Percentiles rank a stretch among this genome's conserved stretches.
Evolutionary conservation across 2,797 vertebrate species (phyloP).

Genomic region (Coccyzus lansbergi): DNA sequence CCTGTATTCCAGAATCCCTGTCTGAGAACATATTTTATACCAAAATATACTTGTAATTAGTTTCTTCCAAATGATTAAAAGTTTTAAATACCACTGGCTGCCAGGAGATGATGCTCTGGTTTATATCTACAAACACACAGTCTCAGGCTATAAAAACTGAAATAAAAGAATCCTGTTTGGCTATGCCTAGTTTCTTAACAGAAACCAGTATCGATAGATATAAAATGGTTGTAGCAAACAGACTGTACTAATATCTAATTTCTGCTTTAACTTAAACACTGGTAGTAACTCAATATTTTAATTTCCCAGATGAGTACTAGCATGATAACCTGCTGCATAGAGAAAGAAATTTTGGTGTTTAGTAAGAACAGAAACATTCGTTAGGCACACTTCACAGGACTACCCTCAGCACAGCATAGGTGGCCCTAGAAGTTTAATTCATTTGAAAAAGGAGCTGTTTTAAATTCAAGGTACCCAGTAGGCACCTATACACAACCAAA

Average conservation of each 20-base stretch:
- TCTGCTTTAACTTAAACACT: not conserved
- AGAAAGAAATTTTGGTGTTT: not conserved
- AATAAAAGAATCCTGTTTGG: not conserved
- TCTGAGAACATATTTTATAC: not conserved
- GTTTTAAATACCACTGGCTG: not conserved
- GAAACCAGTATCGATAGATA: not conserved
- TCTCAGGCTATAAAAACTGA: not conserved
- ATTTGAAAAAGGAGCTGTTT: not conserved
- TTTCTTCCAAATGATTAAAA: not conserved
- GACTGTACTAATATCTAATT: not conserved
- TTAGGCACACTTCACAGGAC: not conserved
- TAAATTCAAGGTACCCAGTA: not conserved
- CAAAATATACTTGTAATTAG: not conserved
- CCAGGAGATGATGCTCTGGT: not conserved
- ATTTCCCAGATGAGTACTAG: not conserved
- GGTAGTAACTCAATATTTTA: not conserved
- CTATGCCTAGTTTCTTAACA: not conserved
- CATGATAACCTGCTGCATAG: not conserved
- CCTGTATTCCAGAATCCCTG: not conserved
- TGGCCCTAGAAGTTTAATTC: not conserved
- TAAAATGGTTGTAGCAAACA: not conserved
- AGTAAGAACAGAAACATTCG: not conserved
- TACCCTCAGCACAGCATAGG: not conserved
- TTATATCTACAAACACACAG: not conserved
- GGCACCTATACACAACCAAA: not conserved